Conservation (phyloP, 2,113 vertebrate species). For the Hippocampus comes region DNA sequence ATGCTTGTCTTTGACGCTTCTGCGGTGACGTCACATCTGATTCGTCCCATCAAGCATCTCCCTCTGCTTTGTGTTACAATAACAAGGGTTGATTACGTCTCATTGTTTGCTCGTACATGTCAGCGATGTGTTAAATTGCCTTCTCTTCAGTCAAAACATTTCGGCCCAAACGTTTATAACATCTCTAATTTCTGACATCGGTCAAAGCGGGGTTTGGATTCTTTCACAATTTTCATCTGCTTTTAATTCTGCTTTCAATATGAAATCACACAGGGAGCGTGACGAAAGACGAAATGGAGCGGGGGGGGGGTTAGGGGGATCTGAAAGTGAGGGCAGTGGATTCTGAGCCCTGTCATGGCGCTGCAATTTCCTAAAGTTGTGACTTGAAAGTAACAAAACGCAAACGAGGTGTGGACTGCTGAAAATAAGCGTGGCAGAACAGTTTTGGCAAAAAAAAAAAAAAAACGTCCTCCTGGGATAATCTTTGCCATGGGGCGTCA, state of each 20-base stretch:
- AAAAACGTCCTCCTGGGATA: conserved; percentile 13
- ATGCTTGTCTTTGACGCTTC: conserved; percentile 13
- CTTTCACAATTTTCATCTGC: neutral
- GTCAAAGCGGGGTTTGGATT: conserved; percentile 1
- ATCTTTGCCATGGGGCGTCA: conserved; percentile 30
- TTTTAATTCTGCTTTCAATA: conserved; percentile 1
- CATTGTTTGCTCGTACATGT: conserved; percentile 10
- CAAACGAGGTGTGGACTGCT: conserved; percentile 21
- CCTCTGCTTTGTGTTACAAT: conserved; percentile 7
- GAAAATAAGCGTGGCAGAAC: conserved; percentile 23
- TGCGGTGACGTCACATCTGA: conserved; percentile 7
- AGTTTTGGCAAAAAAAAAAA: conserved; percentile 24
- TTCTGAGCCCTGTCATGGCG: neutral
- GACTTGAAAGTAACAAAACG: conserved; percentile 33
- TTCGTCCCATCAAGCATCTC: neutral
- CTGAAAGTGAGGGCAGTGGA: neutral
- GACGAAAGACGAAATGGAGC: neutral
- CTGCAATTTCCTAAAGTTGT: neutral
- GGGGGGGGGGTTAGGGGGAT: neutral
- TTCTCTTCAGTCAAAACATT: conserved; percentile 4
- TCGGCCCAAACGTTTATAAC: conserved; percentile 7
- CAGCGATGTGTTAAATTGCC: conserved; percentile 6
- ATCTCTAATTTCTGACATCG: conserved; percentile 3
- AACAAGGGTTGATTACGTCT: conserved; percentile 7
- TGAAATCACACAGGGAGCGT: conserved; percentile 6